phyloP scores from a whole-genome alignment of 1,140 invertebrate genomes.

The Daktulosphaira vitifoliae region DNA sequence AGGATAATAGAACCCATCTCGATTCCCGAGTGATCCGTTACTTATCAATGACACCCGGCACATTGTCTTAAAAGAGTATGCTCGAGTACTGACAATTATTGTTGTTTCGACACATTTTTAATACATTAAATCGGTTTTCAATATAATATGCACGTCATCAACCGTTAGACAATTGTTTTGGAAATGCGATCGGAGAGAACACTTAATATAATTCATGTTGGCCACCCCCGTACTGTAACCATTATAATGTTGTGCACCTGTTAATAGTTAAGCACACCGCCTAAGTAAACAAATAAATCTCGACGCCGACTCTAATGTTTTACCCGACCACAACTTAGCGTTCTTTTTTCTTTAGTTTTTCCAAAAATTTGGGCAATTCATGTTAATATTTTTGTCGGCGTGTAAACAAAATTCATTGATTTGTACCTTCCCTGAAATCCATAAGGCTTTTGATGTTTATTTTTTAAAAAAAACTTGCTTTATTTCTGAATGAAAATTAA shows the following conservation, averaged over 20 bases:
- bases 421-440: no score
- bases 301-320: no score
- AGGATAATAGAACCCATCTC: background rate
- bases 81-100: conserved; percentile 10
- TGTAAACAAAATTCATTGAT: no score
- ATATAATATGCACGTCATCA: conserved; percentile 10
- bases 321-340: no score
- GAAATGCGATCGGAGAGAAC: background rate
- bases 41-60: conserved; percentile 13
- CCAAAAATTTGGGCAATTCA: no score
- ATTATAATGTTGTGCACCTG: background rate
- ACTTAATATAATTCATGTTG: conserved; percentile 22
- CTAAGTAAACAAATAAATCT: no score
- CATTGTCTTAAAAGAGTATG: conserved; percentile 11
- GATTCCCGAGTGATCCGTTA: conserved; percentile 12
- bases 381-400: no score
- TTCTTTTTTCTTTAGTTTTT: no score
- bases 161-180: conserved; percentile 25
- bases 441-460: no score
- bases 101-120: conserved; percentile 22
- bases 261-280: background rate
- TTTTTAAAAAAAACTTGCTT: no score
- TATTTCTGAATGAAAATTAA: no score
- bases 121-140: conserved; percentile 23
- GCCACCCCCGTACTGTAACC: conserved; percentile 5